phyloP scores from a whole-genome alignment of 2,113 vertebrate genomes.

The Chitala chitala region DNA sequence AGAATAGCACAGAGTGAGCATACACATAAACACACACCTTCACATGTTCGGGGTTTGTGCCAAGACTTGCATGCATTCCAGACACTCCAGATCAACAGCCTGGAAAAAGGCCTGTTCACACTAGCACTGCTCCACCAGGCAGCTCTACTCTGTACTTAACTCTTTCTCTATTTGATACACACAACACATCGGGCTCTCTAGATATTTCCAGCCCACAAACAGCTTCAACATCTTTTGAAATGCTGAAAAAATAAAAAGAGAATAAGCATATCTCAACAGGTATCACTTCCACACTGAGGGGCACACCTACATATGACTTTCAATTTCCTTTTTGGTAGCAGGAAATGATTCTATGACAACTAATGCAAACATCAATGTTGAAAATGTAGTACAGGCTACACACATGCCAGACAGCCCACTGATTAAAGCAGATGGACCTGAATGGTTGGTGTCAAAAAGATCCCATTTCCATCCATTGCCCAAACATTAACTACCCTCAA shows the following conservation, averaged over 20 bases:
- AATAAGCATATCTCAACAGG: background rate
- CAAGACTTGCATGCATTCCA: background rate
- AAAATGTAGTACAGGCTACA: background rate
- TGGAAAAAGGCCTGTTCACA: background rate
- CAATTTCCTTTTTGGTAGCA: background rate
- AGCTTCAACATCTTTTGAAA: background rate
- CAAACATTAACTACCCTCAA: background rate
- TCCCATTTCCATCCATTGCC: background rate
- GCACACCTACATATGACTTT: background rate
- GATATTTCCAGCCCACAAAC: background rate
- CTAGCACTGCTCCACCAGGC: background rate
- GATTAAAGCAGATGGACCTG: background rate
- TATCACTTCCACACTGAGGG: background rate
- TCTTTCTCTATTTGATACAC: background rate
- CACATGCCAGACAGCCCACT: background rate
- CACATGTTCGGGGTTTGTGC: background rate
- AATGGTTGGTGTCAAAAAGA: background rate
- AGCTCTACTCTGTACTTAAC: background rate
- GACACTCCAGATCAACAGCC: background rate
- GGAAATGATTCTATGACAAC: background rate
- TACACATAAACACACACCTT: conserved; percentile 8
- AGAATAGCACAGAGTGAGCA: background rate
- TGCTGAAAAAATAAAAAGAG: too few species aligned
- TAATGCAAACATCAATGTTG: background rate
- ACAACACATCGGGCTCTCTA: background rate